A percentile compares a stretch with the other conserved stretches of the same genome.
Evolutionary conservation across 2,888 invertebrate species (phyloP).

Genomic region (Dicycla oo): DNA sequence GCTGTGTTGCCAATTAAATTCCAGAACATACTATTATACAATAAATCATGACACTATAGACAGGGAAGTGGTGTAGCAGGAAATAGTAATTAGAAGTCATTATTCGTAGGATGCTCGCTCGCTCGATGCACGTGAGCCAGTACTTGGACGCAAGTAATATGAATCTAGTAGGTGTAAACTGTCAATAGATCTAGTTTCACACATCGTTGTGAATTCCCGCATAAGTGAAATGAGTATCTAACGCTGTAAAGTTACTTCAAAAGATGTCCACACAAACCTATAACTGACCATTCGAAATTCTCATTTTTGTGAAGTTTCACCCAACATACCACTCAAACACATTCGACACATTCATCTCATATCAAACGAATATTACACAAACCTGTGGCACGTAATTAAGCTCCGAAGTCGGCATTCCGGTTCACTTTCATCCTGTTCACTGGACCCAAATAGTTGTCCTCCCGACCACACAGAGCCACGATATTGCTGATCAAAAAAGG

Average conservation of each 20-base stretch:
- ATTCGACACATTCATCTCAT: slow-evolving; percentile 63
- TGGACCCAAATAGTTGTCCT: slow-evolving; percentile 75
- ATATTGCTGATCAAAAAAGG: slow-evolving; percentile 76
- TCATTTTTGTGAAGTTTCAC: neutral
- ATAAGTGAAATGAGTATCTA: neutral
- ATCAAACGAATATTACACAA: slow-evolving; percentile 69
- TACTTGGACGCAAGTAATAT: slow-evolving; percentile 18
- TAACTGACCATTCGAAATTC: neutral
- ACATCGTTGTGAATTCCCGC: neutral
- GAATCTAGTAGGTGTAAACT: slow-evolving; percentile 22
- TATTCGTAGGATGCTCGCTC: slow-evolving; percentile 36
- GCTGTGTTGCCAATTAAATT: too few species aligned
- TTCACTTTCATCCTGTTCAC: slow-evolving; percentile 74
- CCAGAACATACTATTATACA: too few species aligned
- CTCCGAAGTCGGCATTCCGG: slow-evolving; percentile 65
- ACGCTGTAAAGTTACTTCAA: neutral
- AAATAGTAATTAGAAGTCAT: slow-evolving; percentile 50
- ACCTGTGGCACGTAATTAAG: slow-evolving; percentile 72
- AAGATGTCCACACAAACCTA: neutral
- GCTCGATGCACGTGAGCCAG: slow-evolving; percentile 4
- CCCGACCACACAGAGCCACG: slow-evolving; percentile 67
- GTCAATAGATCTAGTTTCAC: slow-evolving; percentile 2
- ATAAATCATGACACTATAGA: too few species aligned
- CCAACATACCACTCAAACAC: slow-evolving; percentile 28
- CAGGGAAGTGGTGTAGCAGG: slow-evolving; percentile 12